phyloP scores from a whole-genome alignment of 2,113 vertebrate genomes.

The Clinocottus analis region DNA sequence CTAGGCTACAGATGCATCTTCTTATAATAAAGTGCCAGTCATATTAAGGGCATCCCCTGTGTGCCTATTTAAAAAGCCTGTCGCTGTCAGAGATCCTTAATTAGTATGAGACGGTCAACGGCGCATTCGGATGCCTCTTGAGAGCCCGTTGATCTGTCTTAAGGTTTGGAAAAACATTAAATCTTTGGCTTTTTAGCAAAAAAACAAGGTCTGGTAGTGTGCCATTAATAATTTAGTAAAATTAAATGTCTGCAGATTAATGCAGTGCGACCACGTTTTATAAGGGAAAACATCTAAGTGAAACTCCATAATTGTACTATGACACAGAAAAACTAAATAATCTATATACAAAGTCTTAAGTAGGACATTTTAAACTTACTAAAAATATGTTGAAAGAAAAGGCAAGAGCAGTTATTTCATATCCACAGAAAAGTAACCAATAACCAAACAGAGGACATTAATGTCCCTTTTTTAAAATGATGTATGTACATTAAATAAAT shows the following conservation, averaged over 20 bases:
- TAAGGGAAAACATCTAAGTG: not conserved
- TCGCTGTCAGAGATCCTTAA: slow-evolving; percentile 17
- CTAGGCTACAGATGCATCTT: not conserved
- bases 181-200: too few species aligned
- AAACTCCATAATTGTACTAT: not conserved
- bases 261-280: not conserved
- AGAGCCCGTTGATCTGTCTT: slow-evolving; percentile 31
- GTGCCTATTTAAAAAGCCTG: slow-evolving; percentile 28
- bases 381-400: not conserved
- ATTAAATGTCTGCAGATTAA: slow-evolving; percentile 14
- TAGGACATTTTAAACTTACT: not conserved
- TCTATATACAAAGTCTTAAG: not conserved
- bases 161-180: slow-evolving; percentile 38
- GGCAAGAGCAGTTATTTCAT: not conserved
- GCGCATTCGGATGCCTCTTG: slow-evolving; percentile 22
- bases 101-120: slow-evolving; percentile 13
- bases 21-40: not conserved
- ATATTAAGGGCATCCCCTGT: not conserved
- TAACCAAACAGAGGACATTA: not conserved
- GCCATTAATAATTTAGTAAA: slow-evolving; percentile 22
- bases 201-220: slow-evolving; percentile 41
- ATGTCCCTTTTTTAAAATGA: not conserved
- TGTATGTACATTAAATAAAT: not conserved
- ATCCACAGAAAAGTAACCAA: not conserved
- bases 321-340: not conserved